Evolutionary conservation across 2,113 vertebrate species (phyloP).

Genomic region (Glaucomys volans): DNA sequence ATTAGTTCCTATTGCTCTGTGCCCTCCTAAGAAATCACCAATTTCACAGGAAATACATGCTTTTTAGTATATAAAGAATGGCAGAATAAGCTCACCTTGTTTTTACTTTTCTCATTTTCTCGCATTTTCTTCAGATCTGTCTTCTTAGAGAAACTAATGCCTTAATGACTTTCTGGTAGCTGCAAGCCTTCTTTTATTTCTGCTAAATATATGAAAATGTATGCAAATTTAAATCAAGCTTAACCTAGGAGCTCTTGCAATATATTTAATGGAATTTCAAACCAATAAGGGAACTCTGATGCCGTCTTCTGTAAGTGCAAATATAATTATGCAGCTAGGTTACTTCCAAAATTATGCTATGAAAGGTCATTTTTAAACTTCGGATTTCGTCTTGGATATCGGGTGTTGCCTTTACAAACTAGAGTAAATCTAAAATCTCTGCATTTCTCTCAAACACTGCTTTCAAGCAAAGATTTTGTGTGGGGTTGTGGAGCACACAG

Average conservation of each 20-base stretch:
- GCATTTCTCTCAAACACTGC: conserved; percentile 19
- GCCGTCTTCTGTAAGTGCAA: conserved; percentile 92
- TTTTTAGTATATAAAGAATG: conserved; percentile 80
- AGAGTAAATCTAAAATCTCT: conserved; percentile 50
- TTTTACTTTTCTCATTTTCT: conserved; percentile 87
- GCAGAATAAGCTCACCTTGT: conserved; percentile 91
- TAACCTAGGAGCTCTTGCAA: conserved; percentile 97
- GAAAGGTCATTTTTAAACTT: conserved; percentile 87
- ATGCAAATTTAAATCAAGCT: conserved; percentile 99
- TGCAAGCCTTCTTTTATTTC: conserved; percentile 99
- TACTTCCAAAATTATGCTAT: conserved; percentile 89
- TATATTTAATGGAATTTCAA: conserved; percentile 99
- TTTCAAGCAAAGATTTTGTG: conserved; percentile 45
- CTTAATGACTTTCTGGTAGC: conserved; percentile 97
- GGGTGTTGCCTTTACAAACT: conserved; percentile 57
- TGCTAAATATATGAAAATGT: conserved; percentile 99
- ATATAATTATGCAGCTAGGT: conserved; percentile 93
- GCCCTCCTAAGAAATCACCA: conserved; percentile 80
- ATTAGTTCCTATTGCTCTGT: conserved; percentile 58
- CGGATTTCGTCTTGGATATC: conserved; percentile 54
- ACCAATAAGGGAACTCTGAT: conserved; percentile 94
- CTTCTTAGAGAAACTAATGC: conserved; percentile 93
- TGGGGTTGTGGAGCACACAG: not conserved
- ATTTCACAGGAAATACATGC: conserved; percentile 74
- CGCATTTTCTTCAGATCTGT: conserved; percentile 89